Percentiles rank a stretch among this genome's conserved stretches.
Evolutionary conservation across 2,888 invertebrate genomes (phyloP).

Genomic region (Lepidochrysops patricia): DNA sequence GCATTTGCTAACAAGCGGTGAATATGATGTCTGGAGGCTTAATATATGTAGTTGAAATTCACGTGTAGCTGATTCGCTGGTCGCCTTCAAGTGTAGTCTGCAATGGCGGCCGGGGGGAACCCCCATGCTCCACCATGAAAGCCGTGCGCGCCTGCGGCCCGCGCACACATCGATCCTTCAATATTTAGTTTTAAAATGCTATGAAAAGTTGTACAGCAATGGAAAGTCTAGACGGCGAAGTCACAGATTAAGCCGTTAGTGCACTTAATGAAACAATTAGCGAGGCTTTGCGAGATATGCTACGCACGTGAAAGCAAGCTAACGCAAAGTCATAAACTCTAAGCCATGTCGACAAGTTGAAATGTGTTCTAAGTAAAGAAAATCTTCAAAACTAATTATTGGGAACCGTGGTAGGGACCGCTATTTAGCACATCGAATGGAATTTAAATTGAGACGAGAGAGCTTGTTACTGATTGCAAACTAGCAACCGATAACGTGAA

Average conservation of each 20-base stretch:
- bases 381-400: background rate
- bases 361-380: background rate
- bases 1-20: slow-evolving; percentile 23
- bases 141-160: slow-evolving; percentile 19
- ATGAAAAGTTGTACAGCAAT: background rate
- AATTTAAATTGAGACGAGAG: background rate
- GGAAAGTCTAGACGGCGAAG: slow-evolving; percentile 6
- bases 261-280: background rate
- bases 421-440: background rate
- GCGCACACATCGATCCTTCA: slow-evolving; percentile 22
- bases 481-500: background rate
- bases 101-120: slow-evolving; percentile 34
- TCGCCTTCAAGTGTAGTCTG: slow-evolving; percentile 34
- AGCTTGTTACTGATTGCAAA: background rate
- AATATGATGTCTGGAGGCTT: slow-evolving; percentile 28
- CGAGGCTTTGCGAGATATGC: background rate
- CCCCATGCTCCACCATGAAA: slow-evolving; percentile 20
- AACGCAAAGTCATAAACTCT: background rate
- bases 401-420: background rate
- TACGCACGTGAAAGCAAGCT: background rate
- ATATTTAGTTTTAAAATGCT: slow-evolving; percentile 21
- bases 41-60: slow-evolving; percentile 28
- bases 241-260: background rate
- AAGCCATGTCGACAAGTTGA: background rate
- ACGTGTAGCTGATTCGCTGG: slow-evolving; percentile 31